Conservation (phyloP, 2,888 invertebrate genomes). For the Phalera bucephala region DNA sequence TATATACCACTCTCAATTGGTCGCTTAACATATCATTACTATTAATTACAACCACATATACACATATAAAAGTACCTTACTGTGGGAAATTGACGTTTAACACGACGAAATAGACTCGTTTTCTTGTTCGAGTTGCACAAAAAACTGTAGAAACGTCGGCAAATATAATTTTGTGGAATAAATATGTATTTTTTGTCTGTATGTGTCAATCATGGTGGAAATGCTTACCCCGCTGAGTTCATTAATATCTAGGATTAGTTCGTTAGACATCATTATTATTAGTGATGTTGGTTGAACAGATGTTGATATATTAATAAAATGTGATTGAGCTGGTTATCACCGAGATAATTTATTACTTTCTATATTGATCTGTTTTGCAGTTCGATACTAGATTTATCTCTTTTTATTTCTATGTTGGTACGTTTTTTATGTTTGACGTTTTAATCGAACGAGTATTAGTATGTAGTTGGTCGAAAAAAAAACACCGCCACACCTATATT, state of each 20-base stretch:
- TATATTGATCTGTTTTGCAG: too few relatives aligned
- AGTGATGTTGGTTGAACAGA: neutral
- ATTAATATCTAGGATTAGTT: constrained; percentile 23
- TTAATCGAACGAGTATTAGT: too few relatives aligned
- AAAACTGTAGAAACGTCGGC: neutral
- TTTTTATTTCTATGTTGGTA: too few relatives aligned
- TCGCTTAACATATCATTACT: constrained; percentile 43
- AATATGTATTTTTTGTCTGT: constrained; percentile 8
- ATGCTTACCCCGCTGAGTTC: constrained; percentile 25
- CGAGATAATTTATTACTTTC: neutral
- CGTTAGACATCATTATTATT: constrained; percentile 5
- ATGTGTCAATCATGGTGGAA: constrained; percentile 14
- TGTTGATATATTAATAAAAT: constrained; percentile 6
- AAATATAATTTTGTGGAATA: constrained; percentile 1
- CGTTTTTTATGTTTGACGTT: too few relatives aligned
- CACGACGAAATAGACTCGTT: neutral
- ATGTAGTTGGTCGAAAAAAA: too few relatives aligned
- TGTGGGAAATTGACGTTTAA: neutral
- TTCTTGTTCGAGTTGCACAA: neutral
- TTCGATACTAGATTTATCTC: too few relatives aligned
- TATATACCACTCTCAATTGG: constrained; percentile 55
- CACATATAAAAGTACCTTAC: constrained; percentile 2
- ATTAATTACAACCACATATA: constrained; percentile 17
- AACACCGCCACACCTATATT: too few relatives aligned
- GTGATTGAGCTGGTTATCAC: neutral